Evolutionary conservation across 2,888 invertebrate genomes (phyloP).

Genomic region (Pseudococcus longispinus): DNA sequence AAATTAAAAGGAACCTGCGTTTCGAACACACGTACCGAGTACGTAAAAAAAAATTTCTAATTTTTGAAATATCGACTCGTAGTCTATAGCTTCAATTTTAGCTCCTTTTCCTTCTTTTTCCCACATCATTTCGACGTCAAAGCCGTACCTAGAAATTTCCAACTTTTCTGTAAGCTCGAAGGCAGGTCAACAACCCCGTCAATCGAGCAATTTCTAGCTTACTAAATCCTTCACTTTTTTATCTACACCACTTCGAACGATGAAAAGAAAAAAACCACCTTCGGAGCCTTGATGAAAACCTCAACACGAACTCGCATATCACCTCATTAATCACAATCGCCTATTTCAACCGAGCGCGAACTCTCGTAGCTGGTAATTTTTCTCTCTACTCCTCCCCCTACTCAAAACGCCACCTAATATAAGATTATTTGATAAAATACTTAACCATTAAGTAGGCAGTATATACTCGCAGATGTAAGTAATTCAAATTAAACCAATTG

Average conservation of each 20-base stretch:
- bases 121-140: not conserved
- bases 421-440: conserved; percentile 13
- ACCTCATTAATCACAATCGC: not conserved
- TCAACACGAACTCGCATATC: not conserved
- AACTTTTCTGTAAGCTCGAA: not conserved
- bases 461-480: not conserved
- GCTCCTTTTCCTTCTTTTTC: no score
- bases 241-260: not conserved
- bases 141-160: not conserved
- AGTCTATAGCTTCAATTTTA: no score
- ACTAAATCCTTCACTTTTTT: not conserved
- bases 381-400: not conserved
- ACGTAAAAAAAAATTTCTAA: no score
- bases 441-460: not conserved
- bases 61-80: no score
- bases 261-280: not conserved
- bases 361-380: not conserved
- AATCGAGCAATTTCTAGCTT: not conserved
- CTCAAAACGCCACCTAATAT: not conserved
- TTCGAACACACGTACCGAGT: no score
- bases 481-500: not conserved
- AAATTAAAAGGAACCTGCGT: no score
- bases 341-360: not conserved
- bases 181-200: not conserved
- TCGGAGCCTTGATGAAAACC: not conserved